Conservation (phyloP, 2,797 vertebrate species). For the Anisognathus igniventris region DNA sequence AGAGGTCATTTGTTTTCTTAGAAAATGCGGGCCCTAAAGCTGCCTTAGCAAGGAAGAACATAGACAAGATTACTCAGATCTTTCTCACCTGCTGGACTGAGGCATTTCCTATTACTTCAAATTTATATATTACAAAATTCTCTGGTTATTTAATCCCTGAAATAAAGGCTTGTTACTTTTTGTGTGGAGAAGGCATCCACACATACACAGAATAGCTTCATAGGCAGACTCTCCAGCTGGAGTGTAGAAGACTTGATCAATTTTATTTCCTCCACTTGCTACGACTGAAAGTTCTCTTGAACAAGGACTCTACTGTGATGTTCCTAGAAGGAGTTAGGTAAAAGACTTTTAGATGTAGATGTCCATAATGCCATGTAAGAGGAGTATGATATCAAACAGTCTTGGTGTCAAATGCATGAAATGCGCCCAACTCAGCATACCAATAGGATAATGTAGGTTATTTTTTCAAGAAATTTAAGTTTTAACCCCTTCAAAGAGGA, state of each 20-base stretch:
- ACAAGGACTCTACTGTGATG: not conserved
- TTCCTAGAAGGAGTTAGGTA: not conserved
- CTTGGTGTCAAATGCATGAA: not conserved
- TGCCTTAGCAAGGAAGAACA: not conserved
- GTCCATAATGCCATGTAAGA: not conserved
- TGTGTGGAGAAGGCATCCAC: too few relatives aligned
- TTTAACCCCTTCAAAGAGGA: not conserved
- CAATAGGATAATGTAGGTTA: not conserved
- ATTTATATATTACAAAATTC: not conserved
- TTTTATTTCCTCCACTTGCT: not conserved
- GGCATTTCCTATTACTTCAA: not conserved
- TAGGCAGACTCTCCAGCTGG: not conserved
- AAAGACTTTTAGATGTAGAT: not conserved
- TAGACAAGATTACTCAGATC: not conserved
- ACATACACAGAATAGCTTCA: not conserved
- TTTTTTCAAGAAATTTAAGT: not conserved
- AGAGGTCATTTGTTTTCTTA: not conserved
- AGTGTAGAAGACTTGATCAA: not conserved
- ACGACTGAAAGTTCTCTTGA: not conserved
- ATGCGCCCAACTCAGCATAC: not conserved
- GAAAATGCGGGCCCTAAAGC: not conserved
- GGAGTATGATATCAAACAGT: not conserved
- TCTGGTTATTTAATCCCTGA: not conserved
- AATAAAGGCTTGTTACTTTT: not conserved
- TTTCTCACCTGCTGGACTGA: not conserved